Base-by-base conservation (phyloP, 2,797 vertebrate species). In the Phoebastria nigripes region DNA sequence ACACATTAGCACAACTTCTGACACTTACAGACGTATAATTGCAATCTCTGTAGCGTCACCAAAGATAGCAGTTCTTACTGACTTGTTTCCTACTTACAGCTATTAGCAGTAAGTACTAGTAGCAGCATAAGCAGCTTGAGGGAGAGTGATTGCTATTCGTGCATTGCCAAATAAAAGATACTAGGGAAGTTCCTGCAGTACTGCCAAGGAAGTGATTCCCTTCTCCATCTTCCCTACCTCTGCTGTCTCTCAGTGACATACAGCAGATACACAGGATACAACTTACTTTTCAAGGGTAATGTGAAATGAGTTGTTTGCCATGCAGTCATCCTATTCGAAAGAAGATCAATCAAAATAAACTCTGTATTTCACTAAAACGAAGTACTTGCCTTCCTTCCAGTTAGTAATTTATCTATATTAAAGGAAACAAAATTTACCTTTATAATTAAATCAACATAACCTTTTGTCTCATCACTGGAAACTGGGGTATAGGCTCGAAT, bases 401-500 rank as follows among this genome's bases (percentile, higher is more conserved):
- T 71, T 44, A 67, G n/a, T 29, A 85, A 74, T 18, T 73, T 24
- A 46, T 3, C 44, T 52, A 6, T 63, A 47, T 25, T 39, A 76
- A 92, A 63, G 29, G 18, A 49, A 52, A 29, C 8, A 69, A 71
- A 44, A 66, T 58, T 97, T 97, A 99, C 99, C 98, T 99, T 99
- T 83, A 99, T 98, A 82, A 99, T 97, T 15, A 99, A 98, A 97
- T 99, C 99, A 24, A 99, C 99, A 61, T 98, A 98, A 83, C 99
- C 99, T 96, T 97, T 98, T 63, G 99, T 98, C 49, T 99, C 98
- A 3, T 99, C 99, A 55, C 98, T 98, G 97, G 99, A 99, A 77
- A 99, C 98, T 0, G 99, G 99, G 3, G 99, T 99, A 92, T 99
- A 99, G 63, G 99, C 98, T 94, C 98, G 98, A 94, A 99, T 97